Evolutionary conservation across 2,888 invertebrate species (phyloP), one percentile per base, ranked within the genome.

Genomic region (Leucoptera coffeella): DNA sequence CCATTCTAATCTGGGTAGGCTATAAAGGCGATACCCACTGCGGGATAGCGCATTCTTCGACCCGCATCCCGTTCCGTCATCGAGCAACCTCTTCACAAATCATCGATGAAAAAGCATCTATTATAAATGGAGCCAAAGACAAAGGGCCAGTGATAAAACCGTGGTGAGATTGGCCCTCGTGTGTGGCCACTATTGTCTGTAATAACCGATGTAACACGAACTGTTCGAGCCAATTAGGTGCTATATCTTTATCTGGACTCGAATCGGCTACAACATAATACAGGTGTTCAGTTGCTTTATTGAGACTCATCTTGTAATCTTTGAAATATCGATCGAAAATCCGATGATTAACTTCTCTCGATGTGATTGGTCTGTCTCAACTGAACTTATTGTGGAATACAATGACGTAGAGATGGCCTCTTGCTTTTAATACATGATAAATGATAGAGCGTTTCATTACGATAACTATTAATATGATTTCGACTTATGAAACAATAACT

Each of bases 51-150:
- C 40, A 64, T 67, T 61, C 54, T 61, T 37, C 37, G 37, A 50
- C 67, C 67, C 67, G 67, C 69, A 69, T 69, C 62, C 58, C 57
- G 45, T 52, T 44, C n/a, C n/a, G n/a, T n/a, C 4, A 14, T 11
- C 22, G 27, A 40, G 35, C 37, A 46, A 47, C 45, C 59, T 52
- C 59, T 58, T 57, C 62, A 65, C 67, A 64, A 61, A 64, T 64
- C 60, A 61, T 60, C 50, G 42, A 34, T 34, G 42, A 50, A 50
- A 57, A 53, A 52, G 8, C 22, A 28, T 28, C 29, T 28, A 30
- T 30, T 30, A 27, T 27, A 47, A 51, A 49, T 48, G 42, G 51
- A 53, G 47, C 15, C 22, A 51, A 51, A 65, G 54, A 64, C 65
- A 62, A 64, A 57, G 48, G 54, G 30, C 11, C 17, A 22, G 17